A percentile compares a stretch with the other conserved stretches of the same genome.
These are phyloP conservation scores for Varecia variegata DNA, from an alignment of 2,797 vertebrate species.

Conservation along the genomic window DNA sequence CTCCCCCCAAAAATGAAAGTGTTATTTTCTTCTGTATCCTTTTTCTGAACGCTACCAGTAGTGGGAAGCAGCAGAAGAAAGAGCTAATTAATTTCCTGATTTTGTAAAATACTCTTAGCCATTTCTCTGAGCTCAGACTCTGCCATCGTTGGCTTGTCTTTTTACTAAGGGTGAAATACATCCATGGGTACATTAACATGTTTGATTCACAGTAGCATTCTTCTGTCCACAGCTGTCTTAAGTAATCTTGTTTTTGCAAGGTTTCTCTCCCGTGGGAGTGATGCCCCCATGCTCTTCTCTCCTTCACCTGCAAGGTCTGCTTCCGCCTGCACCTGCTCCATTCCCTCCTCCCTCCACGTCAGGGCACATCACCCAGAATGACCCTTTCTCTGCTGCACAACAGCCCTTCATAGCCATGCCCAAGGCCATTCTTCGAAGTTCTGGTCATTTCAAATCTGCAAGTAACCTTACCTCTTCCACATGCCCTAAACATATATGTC, in stretches of 20 bases:
- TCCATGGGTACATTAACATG: background rate
- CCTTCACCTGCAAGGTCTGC: background rate
- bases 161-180: background rate
- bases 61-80: background rate
- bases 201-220: background rate
- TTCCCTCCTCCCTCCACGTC: background rate
- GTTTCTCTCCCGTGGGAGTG: background rate
- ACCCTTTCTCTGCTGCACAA: background rate
- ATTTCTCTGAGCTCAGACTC: background rate
- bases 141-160: background rate
- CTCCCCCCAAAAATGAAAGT: background rate
- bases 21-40: background rate
- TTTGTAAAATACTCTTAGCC: background rate
- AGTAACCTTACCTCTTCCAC: background rate
- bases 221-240: background rate
- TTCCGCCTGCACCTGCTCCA: background rate
- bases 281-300: background rate
- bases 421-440: slow-evolving; percentile 20
- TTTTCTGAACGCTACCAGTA: background rate
- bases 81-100: background rate
- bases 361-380: background rate
- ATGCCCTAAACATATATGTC: background rate
- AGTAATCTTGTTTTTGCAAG: background rate
- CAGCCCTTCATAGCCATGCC: background rate
- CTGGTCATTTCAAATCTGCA: background rate